Evolutionary conservation across 2,888 invertebrate species (phyloP), one percentile per base, ranked within the genome.

Genomic region (Abrostola triplasia): DNA sequence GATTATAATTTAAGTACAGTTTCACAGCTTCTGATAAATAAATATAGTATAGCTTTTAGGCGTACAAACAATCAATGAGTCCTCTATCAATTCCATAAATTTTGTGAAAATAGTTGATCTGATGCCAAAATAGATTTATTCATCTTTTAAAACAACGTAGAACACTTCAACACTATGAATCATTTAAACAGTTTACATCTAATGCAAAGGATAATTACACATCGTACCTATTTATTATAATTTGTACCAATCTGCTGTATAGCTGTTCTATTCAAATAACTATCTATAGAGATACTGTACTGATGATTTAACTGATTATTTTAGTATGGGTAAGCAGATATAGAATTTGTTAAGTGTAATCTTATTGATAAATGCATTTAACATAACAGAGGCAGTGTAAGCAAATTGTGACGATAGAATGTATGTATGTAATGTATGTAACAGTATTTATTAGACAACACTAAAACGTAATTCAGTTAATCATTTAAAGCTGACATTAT

Each of bases 1-100:
- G 89, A 89, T 89, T 86, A 89, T 79, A 85, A 83, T 89, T 92
- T 94, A 94, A 94, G 94, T 94, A 94, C 94, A 92, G 81, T 88
- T 92, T 91, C 93, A 94, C 93, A 94, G 93, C 93, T 90, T 92
- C 83, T 81, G 82, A 88, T 88, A 88, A 90, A 89, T 91, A 90
- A 91, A 88, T 90, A 91, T 81, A 87, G 77, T 87, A 85, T 81
- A 85, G 79, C 83, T 87, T 83, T 79, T 80, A 76, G 64, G 68
- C 78, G 77, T 78, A 83, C 76, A 82, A 73, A 81, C 76, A 84
- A 79, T 78, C 76, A 79, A 84, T 75, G 78, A 79, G 70, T 76
- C 64, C 52, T 70, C 81, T 82, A 79, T 90, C 90, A 92, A 92
- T 92, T 92, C 91, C 91, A 80, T 85, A 72, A 80, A 83, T 85